Percentiles rank a stretch among this genome's conserved stretches.
These are phyloP conservation scores for Otus scops DNA, from an alignment of 2,797 vertebrate genomes.

Conservation along the genomic window DNA sequence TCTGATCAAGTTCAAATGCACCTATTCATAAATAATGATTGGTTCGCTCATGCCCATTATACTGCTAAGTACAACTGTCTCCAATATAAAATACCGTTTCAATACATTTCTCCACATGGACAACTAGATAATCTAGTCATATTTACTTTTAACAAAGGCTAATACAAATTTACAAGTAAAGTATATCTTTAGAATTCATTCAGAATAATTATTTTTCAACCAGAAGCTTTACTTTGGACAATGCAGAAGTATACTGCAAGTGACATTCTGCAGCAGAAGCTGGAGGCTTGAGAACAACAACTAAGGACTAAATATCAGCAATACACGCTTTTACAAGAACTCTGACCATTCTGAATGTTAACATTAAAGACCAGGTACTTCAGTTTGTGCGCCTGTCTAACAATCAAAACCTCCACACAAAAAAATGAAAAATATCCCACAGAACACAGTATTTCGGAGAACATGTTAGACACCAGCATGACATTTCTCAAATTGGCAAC, in stretches of 20 bases:
- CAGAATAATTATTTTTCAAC: slow-evolving; percentile 58
- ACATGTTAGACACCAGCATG: slow-evolving; percentile 27
- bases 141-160: slow-evolving; percentile 54
- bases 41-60: slow-evolving; percentile 33
- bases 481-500: slow-evolving; percentile 85
- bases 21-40: slow-evolving; percentile 73
- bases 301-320: slow-evolving; percentile 43
- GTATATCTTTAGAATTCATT: slow-evolving; percentile 61
- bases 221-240: slow-evolving; percentile 61
- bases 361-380: slow-evolving; percentile 59
- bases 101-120: slow-evolving; percentile 42
- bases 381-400: slow-evolving; percentile 43
- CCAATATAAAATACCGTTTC: slow-evolving; percentile 69
- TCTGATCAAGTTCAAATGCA: slow-evolving; percentile 63
- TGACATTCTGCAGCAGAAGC: slow-evolving; percentile 64
- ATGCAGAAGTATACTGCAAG: slow-evolving; percentile 46
- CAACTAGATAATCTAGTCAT: slow-evolving; percentile 39
- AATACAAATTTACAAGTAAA: slow-evolving; percentile 70
- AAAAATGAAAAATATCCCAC: slow-evolving; percentile 43
- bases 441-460: slow-evolving; percentile 74
- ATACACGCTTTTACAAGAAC: slow-evolving; percentile 45
- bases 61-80: slow-evolving; percentile 61
- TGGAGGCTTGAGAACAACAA: slow-evolving; percentile 53
- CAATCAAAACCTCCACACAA: slow-evolving; percentile 64
- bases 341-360: slow-evolving; percentile 50